Evolutionary conservation across 2,888 invertebrate genomes (phyloP).

Genomic region (Autographa pulchrina): DNA sequence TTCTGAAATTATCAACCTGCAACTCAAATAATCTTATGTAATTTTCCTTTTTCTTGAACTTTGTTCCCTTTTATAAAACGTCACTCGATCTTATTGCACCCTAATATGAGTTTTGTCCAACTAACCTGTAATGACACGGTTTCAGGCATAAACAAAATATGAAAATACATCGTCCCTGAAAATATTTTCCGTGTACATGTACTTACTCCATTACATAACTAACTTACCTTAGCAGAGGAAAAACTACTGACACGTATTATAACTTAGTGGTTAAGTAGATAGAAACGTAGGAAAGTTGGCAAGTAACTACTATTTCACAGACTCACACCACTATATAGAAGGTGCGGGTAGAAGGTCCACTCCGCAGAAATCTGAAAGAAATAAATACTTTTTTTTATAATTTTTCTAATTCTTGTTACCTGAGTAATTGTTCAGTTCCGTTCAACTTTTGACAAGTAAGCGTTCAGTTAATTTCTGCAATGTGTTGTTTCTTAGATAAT

Average conservation of each 20-base stretch:
- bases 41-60: too few species aligned
- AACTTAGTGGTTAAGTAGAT: slow-evolving; percentile 36
- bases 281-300: slow-evolving; percentile 32
- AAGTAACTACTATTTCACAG: slow-evolving; percentile 45
- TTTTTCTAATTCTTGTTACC: too few species aligned
- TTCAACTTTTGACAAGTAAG: too few species aligned
- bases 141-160: neutral
- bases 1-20: too few species aligned
- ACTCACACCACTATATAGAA: neutral
- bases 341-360: slow-evolving; percentile 11
- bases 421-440: too few species aligned
- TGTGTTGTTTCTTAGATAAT: too few species aligned
- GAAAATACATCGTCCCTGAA: neutral
- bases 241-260: slow-evolving; percentile 29
- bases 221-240: slow-evolving; percentile 17
- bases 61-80: too few species aligned
- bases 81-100: too few species aligned
- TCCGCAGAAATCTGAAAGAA: neutral
- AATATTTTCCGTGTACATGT: neutral
- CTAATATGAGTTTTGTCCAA: too few species aligned
- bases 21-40: too few species aligned
- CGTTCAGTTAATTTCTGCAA: too few species aligned
- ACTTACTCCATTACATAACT: slow-evolving; percentile 31
- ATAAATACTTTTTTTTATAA: neutral
- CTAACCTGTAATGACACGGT: too few species aligned